These are phyloP conservation scores for Thunnus albacares DNA, from an alignment of 2,797 vertebrate genomes.

Conservation along the genomic window DNA sequence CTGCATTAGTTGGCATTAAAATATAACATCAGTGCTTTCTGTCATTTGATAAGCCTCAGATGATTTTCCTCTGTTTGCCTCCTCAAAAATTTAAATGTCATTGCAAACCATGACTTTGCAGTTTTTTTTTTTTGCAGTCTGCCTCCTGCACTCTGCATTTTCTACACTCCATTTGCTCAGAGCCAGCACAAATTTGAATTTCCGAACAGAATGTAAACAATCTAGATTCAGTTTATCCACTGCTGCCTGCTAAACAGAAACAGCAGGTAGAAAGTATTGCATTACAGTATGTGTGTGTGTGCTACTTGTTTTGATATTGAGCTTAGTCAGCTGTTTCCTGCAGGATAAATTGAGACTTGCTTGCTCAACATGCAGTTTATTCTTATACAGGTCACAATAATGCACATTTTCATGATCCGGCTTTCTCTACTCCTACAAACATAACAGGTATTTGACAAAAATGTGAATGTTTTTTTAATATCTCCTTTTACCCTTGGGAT, in stretches of 20 bases:
- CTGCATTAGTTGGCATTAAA: background rate
- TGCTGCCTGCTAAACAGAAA: background rate
- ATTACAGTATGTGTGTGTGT: background rate
- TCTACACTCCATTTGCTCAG: background rate
- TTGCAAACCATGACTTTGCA: background rate
- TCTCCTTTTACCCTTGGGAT: background rate
- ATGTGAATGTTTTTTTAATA: background rate
- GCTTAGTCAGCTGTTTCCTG: constrained; percentile 28
- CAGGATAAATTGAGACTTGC: background rate
- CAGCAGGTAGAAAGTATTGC: background rate
- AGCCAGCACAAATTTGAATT: background rate
- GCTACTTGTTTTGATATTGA: background rate
- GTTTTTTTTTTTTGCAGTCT: too few relatives aligned
- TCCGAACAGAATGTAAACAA: constrained; percentile 1
- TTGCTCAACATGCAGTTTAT: background rate
- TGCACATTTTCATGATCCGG: background rate
- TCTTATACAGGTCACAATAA: background rate
- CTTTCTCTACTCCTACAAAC: background rate
- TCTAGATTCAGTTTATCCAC: background rate
- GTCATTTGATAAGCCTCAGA: background rate
- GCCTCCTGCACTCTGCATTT: background rate
- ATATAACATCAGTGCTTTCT: background rate
- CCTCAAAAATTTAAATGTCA: constrained; percentile 10
- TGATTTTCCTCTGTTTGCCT: background rate
- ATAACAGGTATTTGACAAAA: background rate